Evolutionary conservation across 2,797 vertebrate species (phyloP).

Genomic region (Cyprinodon diabolis): DNA sequence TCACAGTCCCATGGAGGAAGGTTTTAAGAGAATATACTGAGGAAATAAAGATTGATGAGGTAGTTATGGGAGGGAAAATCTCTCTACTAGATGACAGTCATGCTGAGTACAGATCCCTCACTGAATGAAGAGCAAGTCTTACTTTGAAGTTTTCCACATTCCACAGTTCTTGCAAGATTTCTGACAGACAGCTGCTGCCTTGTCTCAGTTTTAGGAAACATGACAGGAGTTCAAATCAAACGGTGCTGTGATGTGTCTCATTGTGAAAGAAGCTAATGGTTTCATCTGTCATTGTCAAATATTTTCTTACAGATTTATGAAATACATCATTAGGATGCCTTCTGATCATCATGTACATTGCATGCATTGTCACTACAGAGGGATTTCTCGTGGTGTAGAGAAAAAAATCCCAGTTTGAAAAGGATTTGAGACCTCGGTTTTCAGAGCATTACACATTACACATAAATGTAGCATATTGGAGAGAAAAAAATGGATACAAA

Average conservation of each 20-base stretch:
- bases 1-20: slow-evolving; percentile 16
- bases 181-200: slow-evolving; percentile 52
- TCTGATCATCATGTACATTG: slow-evolving; percentile 18
- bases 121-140: slow-evolving; percentile 26
- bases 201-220: slow-evolving; percentile 54
- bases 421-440: slow-evolving; percentile 24
- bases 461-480: slow-evolving; percentile 12
- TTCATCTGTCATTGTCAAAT: slow-evolving; percentile 38
- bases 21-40: slow-evolving; percentile 26
- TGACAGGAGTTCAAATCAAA: slow-evolving; percentile 50
- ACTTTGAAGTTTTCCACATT: slow-evolving; percentile 63
- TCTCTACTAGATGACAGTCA: slow-evolving; percentile 17
- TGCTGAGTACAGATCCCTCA: slow-evolving; percentile 26
- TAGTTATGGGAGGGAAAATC: slow-evolving; percentile 18
- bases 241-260: slow-evolving; percentile 40
- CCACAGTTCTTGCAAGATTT: slow-evolving; percentile 42
- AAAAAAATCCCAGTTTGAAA: slow-evolving; percentile 11
- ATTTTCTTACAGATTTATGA: slow-evolving; percentile 37
- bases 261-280: slow-evolving; percentile 41
- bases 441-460: slow-evolving; percentile 34
- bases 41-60: slow-evolving; percentile 47
- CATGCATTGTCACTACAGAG: not conserved
- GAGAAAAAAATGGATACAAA: slow-evolving; percentile 12
- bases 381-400: slow-evolving; percentile 22
- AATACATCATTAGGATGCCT: slow-evolving; percentile 23